Conservation (phyloP, 1,140 invertebrate species). For the Drosophila leontia region DNA sequence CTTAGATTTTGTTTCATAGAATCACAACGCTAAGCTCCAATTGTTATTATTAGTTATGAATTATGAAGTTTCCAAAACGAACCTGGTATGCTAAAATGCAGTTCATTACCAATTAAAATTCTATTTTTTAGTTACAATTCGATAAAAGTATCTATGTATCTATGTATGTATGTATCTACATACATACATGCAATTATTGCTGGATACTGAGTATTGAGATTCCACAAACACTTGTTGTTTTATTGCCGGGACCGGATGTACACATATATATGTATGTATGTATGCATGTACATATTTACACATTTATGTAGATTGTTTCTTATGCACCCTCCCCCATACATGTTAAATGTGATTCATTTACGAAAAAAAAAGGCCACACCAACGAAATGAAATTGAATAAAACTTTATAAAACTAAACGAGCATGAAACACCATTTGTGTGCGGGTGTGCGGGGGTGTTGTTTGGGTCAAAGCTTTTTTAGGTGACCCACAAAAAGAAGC, state of each 20-base stretch:
- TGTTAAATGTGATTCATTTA: constrained; percentile 18
- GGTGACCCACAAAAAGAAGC: constrained; percentile 27
- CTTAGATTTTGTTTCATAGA: no score
- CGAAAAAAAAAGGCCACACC: constrained; percentile 1
- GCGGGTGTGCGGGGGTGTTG: constrained; percentile 3
- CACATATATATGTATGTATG: not conserved
- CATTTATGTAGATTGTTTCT: not conserved
- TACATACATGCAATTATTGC: not conserved
- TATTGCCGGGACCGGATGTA: constrained; percentile 7
- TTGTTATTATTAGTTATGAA: not conserved
- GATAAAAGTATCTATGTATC: not conserved
- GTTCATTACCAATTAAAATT: not conserved
- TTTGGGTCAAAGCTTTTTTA: constrained; percentile 8
- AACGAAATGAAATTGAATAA: constrained; percentile 18
- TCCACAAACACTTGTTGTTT: constrained; percentile 7
- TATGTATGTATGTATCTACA: rapidly evolving
- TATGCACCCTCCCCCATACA: not conserved
- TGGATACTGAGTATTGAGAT: constrained; percentile 1
- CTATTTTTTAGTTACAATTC: not conserved
- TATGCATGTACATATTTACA: not conserved
- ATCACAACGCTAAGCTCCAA: not conserved
- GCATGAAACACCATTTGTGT: not conserved
- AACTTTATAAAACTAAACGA: constrained; percentile 3
- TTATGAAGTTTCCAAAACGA: not conserved
- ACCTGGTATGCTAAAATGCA: not conserved